These are phyloP conservation scores for Hapalemur alaotrensis DNA, from an alignment of 2,797 vertebrate species.

Conservation along the genomic window DNA sequence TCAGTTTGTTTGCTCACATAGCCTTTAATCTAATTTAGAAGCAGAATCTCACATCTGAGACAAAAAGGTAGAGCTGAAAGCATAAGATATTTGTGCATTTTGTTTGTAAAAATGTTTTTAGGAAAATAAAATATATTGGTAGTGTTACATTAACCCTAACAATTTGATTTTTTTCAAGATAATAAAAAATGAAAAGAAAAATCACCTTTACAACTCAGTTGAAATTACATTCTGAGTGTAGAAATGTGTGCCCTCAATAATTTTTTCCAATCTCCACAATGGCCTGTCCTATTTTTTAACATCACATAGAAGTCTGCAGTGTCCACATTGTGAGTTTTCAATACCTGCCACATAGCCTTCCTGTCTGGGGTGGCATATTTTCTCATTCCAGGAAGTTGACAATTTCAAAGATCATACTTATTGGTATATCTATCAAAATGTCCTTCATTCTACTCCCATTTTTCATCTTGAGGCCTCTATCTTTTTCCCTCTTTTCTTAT, in stretches of 20 bases:
- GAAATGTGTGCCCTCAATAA: not conserved
- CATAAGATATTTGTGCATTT: not conserved
- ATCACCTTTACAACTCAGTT: not conserved
- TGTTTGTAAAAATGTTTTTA: not conserved
- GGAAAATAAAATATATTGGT: not conserved
- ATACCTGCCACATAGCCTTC: not conserved
- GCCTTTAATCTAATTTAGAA: not conserved
- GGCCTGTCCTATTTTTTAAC: not conserved
- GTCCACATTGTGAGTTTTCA: not conserved
- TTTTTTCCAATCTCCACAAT: not conserved
- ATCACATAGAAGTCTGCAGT: not conserved
- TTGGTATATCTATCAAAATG: not conserved
- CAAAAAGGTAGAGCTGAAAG: not conserved
- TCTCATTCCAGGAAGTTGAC: not conserved
- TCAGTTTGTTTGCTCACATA: not conserved
- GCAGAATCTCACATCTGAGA: not conserved
- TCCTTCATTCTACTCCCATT: not conserved
- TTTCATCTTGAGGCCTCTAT: constrained; percentile 33
- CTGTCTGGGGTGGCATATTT: not conserved
- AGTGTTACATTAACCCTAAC: not conserved
- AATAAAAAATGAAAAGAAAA: constrained; percentile 10
- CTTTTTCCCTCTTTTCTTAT: not conserved
- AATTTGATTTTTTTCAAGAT: constrained; percentile 25
- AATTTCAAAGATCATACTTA: constrained; percentile 19
- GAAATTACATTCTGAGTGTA: not conserved